Evolutionary conservation across 2,888 invertebrate species (phyloP).

Genomic region (Chaetogeoica ovagalla): DNA sequence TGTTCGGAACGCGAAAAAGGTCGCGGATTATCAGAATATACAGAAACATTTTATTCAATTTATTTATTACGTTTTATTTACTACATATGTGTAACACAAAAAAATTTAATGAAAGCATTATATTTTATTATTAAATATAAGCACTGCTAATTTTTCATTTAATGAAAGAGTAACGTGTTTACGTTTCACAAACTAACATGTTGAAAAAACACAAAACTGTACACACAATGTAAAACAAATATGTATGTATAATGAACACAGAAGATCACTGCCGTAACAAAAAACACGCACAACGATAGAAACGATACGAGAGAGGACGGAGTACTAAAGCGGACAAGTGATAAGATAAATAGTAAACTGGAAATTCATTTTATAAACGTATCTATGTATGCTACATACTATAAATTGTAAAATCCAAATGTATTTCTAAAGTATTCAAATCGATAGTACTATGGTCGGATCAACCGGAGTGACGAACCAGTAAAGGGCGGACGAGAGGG

Average conservation of each 20-base stretch:
- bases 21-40: too few species aligned
- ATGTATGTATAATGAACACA: too few species aligned
- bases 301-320: background rate
- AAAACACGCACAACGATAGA: conserved; percentile 2
- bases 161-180: conserved; percentile 39
- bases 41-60: too few species aligned
- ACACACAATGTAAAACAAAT: background rate
- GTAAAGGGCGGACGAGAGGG: background rate
- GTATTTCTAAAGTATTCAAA: background rate
- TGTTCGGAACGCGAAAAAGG: too few species aligned
- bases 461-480: conserved; percentile 7
- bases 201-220: too few species aligned
- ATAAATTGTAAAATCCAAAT: conserved; percentile 6
- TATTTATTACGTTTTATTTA: too few species aligned
- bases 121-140: too few species aligned
- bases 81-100: too few species aligned
- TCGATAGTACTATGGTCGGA: conserved; percentile 9
- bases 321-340: conserved; percentile 9
- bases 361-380: conserved; percentile 5
- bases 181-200: background rate
- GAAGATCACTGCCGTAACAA: background rate
- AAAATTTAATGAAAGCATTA: too few species aligned
- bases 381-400: too few species aligned
- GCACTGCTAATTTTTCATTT: conserved; percentile 48
- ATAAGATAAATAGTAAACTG: conserved; percentile 8